Percentiles rank a stretch among this genome's conserved stretches.
Conservation (phyloP, 2,888 invertebrate species). For the Proisotoma minuta region DNA sequence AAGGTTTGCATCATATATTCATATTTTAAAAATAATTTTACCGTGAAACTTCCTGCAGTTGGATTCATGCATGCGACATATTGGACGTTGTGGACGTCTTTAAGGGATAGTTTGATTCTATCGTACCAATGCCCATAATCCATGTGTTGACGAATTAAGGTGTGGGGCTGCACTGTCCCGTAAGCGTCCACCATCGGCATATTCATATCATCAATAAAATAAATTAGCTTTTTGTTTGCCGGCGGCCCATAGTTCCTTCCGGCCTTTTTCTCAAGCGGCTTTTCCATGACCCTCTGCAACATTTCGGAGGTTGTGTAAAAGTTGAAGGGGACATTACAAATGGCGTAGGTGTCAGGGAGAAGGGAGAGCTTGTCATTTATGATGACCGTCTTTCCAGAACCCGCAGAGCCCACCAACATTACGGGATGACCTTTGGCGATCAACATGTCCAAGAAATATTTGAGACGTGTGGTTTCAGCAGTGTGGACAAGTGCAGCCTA, state of each 20-base stretch:
- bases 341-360: slow-evolving; percentile 77
- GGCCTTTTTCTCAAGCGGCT: slow-evolving; percentile 93
- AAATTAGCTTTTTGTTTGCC: slow-evolving; percentile 85
- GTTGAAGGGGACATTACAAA: slow-evolving; percentile 91
- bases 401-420: slow-evolving; percentile 85
- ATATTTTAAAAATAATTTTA: not conserved
- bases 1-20: not conserved
- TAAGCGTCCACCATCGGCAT: slow-evolving; percentile 95
- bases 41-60: slow-evolving; percentile 90
- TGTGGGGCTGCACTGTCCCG: slow-evolving; percentile 94
- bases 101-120: slow-evolving; percentile 76
- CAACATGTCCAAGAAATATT: slow-evolving; percentile 81
- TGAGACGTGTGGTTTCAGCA: slow-evolving; percentile 82
- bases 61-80: slow-evolving; percentile 98
- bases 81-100: slow-evolving; percentile 94
- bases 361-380: slow-evolving; percentile 74
- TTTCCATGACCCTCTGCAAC: slow-evolving; percentile 87
- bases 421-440: slow-evolving; percentile 85
- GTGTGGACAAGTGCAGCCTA: slow-evolving; percentile 88
- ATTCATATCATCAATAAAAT: slow-evolving; percentile 96
- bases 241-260: slow-evolving; percentile 93
- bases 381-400: slow-evolving; percentile 91
- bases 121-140: slow-evolving; percentile 98
- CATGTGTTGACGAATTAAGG: slow-evolving; percentile 87
- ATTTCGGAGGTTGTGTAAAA: slow-evolving; percentile 94